A percentile compares a stretch with the other conserved stretches of the same genome.
phyloP scores from a whole-genome alignment of 2,113 vertebrate species.

The Tetrax tetrax region DNA sequence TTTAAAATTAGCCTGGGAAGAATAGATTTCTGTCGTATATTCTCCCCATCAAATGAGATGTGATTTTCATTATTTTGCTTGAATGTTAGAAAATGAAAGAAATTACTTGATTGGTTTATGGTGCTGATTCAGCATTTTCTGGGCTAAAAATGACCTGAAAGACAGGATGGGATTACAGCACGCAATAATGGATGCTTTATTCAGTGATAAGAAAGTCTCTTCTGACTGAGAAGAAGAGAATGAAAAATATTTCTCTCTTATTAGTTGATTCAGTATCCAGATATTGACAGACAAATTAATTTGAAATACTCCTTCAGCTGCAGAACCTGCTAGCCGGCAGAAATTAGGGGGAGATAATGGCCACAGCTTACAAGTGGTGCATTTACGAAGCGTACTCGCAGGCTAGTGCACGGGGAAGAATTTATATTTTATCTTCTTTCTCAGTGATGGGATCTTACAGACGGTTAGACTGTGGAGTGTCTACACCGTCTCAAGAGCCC shows the following conservation, averaged over 20 bases:
- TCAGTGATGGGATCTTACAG: not conserved
- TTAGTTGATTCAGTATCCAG: conserved; percentile 52
- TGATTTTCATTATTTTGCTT: conserved; percentile 72
- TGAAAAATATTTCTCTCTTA: conserved; percentile 54
- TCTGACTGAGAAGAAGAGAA: conserved; percentile 27
- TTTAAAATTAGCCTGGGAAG: conserved; percentile 43
- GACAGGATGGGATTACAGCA: conserved; percentile 40
- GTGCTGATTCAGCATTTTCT: conserved; percentile 65
- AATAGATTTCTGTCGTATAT: conserved; percentile 48
- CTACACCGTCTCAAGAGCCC: not conserved
- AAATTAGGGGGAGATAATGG: conserved; percentile 44
- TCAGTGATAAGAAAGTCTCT: conserved; percentile 55
- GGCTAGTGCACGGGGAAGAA: not conserved
- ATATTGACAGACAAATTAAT: conserved; percentile 66
- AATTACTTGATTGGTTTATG: conserved; percentile 66
- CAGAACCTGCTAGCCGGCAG: conserved; percentile 39
- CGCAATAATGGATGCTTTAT: not conserved
- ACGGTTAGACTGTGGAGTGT: not conserved
- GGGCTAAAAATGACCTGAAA: conserved; percentile 45
- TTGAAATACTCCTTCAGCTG: conserved; percentile 51
- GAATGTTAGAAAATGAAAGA: conserved; percentile 70
- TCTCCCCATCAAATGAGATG: conserved; percentile 46
- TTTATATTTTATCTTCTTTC: not conserved
- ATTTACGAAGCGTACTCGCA: conserved; percentile 28
- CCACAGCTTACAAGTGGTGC: not conserved